Conservation (phyloP, 2,888 invertebrate species). For the Tubulanus polymorphus region DNA sequence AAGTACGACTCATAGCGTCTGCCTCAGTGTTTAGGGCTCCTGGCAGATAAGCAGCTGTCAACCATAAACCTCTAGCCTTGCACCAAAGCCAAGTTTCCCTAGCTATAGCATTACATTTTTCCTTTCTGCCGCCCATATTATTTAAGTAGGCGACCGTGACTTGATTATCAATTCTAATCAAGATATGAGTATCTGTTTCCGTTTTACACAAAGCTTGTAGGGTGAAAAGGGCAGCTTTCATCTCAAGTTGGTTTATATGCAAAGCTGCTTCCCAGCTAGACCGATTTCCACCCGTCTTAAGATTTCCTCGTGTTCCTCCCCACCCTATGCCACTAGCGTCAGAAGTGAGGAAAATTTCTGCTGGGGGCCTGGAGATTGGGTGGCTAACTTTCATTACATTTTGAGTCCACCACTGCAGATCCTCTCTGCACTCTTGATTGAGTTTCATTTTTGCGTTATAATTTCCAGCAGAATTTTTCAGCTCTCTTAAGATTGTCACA, state of each 20-base stretch:
- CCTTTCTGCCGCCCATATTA: slow-evolving; percentile 3
- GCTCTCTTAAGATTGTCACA: slow-evolving; percentile 3
- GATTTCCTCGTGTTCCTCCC: background rate
- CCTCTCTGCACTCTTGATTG: background rate
- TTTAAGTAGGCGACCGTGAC: slow-evolving; percentile 7
- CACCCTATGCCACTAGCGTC: slow-evolving; percentile 5
- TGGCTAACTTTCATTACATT: background rate
- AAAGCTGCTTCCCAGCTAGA: background rate
- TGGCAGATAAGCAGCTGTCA: slow-evolving; percentile 6
- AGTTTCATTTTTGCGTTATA: slow-evolving; percentile 1
- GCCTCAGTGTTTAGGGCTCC: slow-evolving; percentile 5
- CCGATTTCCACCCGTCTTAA: slow-evolving; percentile 6
- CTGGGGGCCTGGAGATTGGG: background rate
- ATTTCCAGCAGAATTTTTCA: background rate
- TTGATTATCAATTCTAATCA: slow-evolving; percentile 2
- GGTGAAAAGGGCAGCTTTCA: slow-evolving; percentile 1
- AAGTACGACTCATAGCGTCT: slow-evolving; percentile 1
- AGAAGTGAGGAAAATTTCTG: background rate
- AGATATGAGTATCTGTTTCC: background rate
- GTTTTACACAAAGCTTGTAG: background rate
- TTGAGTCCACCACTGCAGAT: slow-evolving; percentile 8
- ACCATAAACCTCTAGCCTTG: background rate
- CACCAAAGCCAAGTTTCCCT: slow-evolving; percentile 8
- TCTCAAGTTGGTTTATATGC: slow-evolving; percentile 6
- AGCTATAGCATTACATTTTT: background rate